A percentile compares a stretch with the other conserved stretches of the same genome.
Conservation (phyloP, 2,888 invertebrate genomes). For the Aspidiotus destructor region DNA sequence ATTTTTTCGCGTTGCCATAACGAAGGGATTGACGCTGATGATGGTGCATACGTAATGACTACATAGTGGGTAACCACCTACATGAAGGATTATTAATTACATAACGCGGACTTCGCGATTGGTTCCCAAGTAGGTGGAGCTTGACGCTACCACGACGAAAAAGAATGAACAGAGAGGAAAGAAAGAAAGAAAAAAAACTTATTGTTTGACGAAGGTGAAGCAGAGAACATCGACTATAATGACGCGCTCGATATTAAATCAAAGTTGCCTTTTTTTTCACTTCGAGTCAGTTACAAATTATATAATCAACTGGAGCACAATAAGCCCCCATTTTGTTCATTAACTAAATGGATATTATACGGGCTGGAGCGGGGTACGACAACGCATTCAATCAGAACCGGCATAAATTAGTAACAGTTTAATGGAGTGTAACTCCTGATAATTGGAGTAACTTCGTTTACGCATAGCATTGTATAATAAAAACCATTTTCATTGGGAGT, state of each 20-base stretch:
- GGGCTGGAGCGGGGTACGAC: not conserved
- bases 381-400: conserved; percentile 27
- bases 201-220: conserved; percentile 4
- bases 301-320: conserved; percentile 12
- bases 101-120: not conserved
- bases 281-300: conserved; percentile 4
- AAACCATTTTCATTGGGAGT: conserved; percentile 22
- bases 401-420: conserved; percentile 30
- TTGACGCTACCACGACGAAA: not conserved
- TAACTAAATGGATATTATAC: conserved; percentile 26
- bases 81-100: conserved; percentile 1
- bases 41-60: too few species aligned
- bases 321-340: conserved; percentile 30
- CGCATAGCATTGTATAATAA: conserved; percentile 9
- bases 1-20: too few species aligned
- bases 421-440: conserved; percentile 28
- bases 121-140: not conserved
- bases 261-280: not conserved
- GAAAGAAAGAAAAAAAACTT: not conserved
- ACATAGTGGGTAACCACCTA: not conserved
- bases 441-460: conserved; percentile 27
- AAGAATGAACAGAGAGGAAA: not conserved
- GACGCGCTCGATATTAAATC: not conserved
- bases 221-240: not conserved
- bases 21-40: too few species aligned